Evolutionary conservation across 2,888 invertebrate species (phyloP).

Genomic region (Tribolium freemani): DNA sequence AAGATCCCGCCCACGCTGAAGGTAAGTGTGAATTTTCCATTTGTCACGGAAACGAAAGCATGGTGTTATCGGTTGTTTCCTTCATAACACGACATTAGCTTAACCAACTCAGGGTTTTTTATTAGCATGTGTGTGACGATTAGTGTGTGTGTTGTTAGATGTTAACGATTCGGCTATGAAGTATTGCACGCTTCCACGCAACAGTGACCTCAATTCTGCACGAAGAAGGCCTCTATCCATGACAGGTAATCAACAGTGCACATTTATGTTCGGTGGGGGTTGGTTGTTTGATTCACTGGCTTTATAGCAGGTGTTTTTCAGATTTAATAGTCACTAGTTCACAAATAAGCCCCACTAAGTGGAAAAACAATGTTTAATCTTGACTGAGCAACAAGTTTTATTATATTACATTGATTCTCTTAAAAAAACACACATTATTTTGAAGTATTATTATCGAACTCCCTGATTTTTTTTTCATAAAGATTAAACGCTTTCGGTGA

Average conservation of each 20-base stretch:
- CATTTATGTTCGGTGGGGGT: neutral
- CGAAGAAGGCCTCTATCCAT: slow-evolving; percentile 74
- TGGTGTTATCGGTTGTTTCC: slow-evolving; percentile 11
- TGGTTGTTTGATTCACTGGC: neutral
- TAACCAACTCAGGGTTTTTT: slow-evolving; percentile 38
- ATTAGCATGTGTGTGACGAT: slow-evolving; percentile 61
- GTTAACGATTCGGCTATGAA: slow-evolving; percentile 72
- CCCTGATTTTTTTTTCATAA: too few species aligned
- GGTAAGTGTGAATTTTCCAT: slow-evolving; percentile 47
- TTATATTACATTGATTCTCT: too few species aligned
- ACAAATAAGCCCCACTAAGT: too few species aligned
- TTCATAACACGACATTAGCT: slow-evolving; percentile 7
- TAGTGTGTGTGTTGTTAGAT: slow-evolving; percentile 65
- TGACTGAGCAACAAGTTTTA: too few species aligned
- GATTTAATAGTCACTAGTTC: too few species aligned
- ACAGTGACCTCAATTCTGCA: slow-evolving; percentile 70
- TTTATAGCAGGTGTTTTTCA: neutral
- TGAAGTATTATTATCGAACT: too few species aligned
- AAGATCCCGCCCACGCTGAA: slow-evolving; percentile 66
- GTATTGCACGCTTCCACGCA: slow-evolving; percentile 70
- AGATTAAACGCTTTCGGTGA: too few species aligned
- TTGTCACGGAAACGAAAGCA: neutral
- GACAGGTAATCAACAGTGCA: slow-evolving; percentile 69
- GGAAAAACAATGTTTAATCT: too few species aligned
- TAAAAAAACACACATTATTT: too few species aligned